Evolutionary conservation across 2,113 vertebrate species (phyloP), one percentile per base, ranked within the genome.

Genomic region (Psophia crepitans): DNA sequence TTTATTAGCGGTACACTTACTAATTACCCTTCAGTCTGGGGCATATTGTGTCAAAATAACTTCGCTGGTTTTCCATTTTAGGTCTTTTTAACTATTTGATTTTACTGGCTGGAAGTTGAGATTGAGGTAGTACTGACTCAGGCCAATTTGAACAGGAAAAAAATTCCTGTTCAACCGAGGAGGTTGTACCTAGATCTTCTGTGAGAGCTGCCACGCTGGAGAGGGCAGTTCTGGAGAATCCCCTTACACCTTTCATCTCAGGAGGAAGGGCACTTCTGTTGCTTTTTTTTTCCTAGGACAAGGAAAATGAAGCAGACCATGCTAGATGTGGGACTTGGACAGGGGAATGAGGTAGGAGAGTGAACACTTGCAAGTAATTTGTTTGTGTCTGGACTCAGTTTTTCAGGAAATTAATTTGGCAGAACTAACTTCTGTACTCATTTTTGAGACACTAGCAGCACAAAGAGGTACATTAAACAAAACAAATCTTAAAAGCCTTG

Each of bases 401-500:
- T 63, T 76, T 86, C 75, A 91, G 95, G 90, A 86, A 87, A 76
- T 85, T 1, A 51, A 63, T 91, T 91, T 93, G 94, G 39, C 87
- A 70, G 63, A 41, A 56, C 28, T 7, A 6, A 12, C 11, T 87
- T 56, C 30, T 28, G 11, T 18, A 13, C n/a, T 87, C 16, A 1
- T 87, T 93, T 93, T 84, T 37, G 56, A 69, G 83, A 43, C 46
- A 3, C 15, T 27, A 57, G 33, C 48, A 49, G 58, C 63, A 77
- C 37, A 9, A 43, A 80, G 79, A 84, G 73, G 32, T 22, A 21
- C 6, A 35, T 70, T 32, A 70, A 90, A 83, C 79, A 85, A 74
- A 91, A 80, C 32, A 54, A 92, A 8, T 79, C 32, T 39, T 58
- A 63, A 80, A 73, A 86, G 19, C 49, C 33, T 86, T 53, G 43